A percentile compares a stretch with the other conserved stretches of the same genome.
Conservation (phyloP, 1,140 invertebrate genomes). For the Drosophila burlai region DNA sequence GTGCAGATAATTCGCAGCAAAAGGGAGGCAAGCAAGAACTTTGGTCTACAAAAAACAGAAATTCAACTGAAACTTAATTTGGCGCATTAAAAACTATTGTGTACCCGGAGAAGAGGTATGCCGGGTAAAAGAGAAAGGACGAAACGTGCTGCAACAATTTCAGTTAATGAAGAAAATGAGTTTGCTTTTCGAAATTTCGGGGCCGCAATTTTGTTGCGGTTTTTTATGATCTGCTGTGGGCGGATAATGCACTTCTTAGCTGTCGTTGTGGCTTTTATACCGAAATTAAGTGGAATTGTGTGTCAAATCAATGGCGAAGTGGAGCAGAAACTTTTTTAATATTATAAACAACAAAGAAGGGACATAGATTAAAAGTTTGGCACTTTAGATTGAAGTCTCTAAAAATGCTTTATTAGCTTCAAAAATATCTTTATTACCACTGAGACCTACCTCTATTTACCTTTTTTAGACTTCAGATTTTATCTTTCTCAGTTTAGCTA, state of each 20-base stretch:
- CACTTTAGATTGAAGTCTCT: neutral
- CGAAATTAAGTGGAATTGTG: conserved; percentile 51
- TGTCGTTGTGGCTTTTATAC: neutral
- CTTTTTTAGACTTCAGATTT: neutral
- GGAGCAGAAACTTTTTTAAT: neutral
- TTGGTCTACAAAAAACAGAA: conserved; percentile 19
- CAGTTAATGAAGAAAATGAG: conserved; percentile 64
- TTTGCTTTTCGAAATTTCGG: conserved; percentile 43
- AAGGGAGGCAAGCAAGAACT: conserved; percentile 2
- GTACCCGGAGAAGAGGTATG: conserved; percentile 1
- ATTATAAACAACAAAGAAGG: neutral
- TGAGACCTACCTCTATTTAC: conserved; percentile 14
- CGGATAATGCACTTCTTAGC: conserved; percentile 27
- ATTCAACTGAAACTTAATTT: conserved; percentile 69
- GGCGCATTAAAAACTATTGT: conserved; percentile 80
- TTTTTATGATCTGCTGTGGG: conserved; percentile 30
- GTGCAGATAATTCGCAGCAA: conserved; percentile 57
- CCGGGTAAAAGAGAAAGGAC: conserved; percentile 26
- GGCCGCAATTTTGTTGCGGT: conserved; percentile 26
- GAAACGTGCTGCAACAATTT: conserved; percentile 60
- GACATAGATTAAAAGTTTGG: neutral
- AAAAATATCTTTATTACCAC: conserved; percentile 15
- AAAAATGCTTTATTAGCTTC: neutral
- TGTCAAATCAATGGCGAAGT: conserved; percentile 27
- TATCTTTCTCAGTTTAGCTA: conserved; percentile 21